Conservation (phyloP, 1,140 invertebrate genomes). For the Zaprionus nigranus region DNA sequence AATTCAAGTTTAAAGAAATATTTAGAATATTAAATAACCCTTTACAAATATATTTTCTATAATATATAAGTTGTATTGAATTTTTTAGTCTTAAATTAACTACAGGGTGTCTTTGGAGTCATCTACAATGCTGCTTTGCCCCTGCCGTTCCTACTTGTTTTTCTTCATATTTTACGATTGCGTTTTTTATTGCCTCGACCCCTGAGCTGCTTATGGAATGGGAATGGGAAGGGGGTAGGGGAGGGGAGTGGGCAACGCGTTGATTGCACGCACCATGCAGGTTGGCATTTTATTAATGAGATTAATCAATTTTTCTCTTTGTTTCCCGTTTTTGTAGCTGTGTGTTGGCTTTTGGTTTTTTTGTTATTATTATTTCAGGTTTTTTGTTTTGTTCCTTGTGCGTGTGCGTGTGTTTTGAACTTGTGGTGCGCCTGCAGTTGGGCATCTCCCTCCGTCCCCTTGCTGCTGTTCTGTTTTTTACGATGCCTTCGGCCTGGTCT, state of each 20-base stretch:
- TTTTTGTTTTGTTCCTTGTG: slow-evolving; percentile 20
- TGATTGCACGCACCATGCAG: slow-evolving; percentile 77
- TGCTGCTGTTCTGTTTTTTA: slow-evolving; percentile 73
- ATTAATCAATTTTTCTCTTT: slow-evolving; percentile 75
- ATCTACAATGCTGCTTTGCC: background rate
- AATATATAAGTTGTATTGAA: background rate
- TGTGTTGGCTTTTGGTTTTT: slow-evolving; percentile 30
- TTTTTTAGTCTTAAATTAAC: background rate
- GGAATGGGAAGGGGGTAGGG: background rate
- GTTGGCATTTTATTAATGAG: slow-evolving; percentile 81
- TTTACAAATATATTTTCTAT: background rate
- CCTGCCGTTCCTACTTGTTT: slow-evolving; percentile 16
- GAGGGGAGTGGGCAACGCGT: slow-evolving; percentile 23
- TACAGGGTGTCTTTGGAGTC: slow-evolving; percentile 14
- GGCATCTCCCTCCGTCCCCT: slow-evolving; percentile 17
- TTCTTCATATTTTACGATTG: slow-evolving; percentile 75
- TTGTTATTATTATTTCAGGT: slow-evolving; percentile 30
- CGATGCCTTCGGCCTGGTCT: slow-evolving; percentile 65
- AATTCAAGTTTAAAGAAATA: background rate
- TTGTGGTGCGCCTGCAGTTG: slow-evolving; percentile 36
- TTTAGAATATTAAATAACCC: background rate
- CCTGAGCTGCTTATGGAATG: slow-evolving; percentile 13
- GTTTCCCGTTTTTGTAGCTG: slow-evolving; percentile 22
- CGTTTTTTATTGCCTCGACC: slow-evolving; percentile 73
- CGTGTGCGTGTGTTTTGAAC: slow-evolving; percentile 36